Conservation (phyloP, 1,140 invertebrate species). For the Bathynomus jamesi region DNA sequence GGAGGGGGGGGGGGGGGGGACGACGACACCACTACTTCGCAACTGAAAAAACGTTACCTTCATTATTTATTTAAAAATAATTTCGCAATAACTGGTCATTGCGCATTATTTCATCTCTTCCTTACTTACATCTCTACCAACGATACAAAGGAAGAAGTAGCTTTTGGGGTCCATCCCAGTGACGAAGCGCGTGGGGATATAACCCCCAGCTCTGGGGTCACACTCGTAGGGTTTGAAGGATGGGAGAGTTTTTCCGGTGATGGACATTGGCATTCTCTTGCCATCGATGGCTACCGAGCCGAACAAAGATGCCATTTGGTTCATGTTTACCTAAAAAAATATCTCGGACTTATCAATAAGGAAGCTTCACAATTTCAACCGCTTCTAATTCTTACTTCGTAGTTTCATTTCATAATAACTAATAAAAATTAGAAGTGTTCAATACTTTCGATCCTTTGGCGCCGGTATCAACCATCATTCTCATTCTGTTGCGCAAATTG, state of each 20-base stretch:
- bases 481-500: conserved; percentile 92
- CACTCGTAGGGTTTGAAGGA: conserved; percentile 87
- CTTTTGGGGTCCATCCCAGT: conserved; percentile 96
- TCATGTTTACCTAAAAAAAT: conserved; percentile 34
- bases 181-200: conserved; percentile 90
- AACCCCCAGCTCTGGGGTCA: conserved; percentile 87
- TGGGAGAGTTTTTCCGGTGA: conserved; percentile 83
- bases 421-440: no score
- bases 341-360: no score
- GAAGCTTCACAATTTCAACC: not conserved
- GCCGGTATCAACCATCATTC: conserved; percentile 95
- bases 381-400: no score
- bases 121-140: conserved; percentile 66
- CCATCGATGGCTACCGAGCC: conserved; percentile 64
- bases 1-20: no score
- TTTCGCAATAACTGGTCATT: no score
- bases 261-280: conserved; percentile 87
- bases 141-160: conserved; percentile 99
- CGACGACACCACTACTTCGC: no score
- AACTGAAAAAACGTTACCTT: no score
- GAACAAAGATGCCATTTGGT: conserved; percentile 70
- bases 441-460: conserved; percentile 94
- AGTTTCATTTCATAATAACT: no score
- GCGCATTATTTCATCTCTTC: no score
- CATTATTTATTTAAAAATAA: no score